Evolutionary conservation across 2,113 vertebrate genomes (phyloP), one percentile per base, ranked within the genome.

Genomic region (Actenoides hombroni): DNA sequence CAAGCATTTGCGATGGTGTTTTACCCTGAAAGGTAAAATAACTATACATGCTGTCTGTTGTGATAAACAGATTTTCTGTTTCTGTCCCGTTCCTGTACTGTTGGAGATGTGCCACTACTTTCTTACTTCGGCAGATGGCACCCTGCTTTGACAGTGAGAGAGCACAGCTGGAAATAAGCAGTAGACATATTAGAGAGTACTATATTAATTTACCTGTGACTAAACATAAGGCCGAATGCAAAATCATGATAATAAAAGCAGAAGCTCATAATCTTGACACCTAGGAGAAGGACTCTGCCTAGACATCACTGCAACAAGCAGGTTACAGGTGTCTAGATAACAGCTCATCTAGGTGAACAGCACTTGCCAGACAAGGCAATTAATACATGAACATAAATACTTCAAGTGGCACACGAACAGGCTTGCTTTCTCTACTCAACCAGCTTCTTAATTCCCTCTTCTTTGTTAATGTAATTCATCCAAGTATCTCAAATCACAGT

Each of bases 101-200:
- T 33, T 60, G 44, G 31, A 54, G 33, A 42, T 48, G 16, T 42
- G 25, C 46, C 57, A 49, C 11, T 10, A 5, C 29, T 67, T 63
- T 25, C 15, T 15, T 42, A 13, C 39, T 76, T 68, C 60, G 48
- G 54, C 69, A 79, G 60, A 25, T 28, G 56, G 63, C 57, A 44
- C 11, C 24, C 26, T 69, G 16, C 40, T 92, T 64, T 0, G 0
- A 33, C n/a, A 61, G 33, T 3, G 21, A 76, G 65, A 46, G 10
- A 13, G 7, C 57, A 15, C 37, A 77, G 54, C 0, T 61, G 60
- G 49, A 81, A 91, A 68, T 51, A 56, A 88, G 14, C 29, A 21
- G 25, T 65, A 37, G 35, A 15, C 18, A 4, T 17, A 31, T 12
- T 21, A 71, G 17, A 8, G 14, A 63, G 4, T 24, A 24, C 6